These are phyloP conservation scores for Dendrolimus punctatus DNA, from an alignment of 1,140 invertebrate genomes.

Conservation along the genomic window DNA sequence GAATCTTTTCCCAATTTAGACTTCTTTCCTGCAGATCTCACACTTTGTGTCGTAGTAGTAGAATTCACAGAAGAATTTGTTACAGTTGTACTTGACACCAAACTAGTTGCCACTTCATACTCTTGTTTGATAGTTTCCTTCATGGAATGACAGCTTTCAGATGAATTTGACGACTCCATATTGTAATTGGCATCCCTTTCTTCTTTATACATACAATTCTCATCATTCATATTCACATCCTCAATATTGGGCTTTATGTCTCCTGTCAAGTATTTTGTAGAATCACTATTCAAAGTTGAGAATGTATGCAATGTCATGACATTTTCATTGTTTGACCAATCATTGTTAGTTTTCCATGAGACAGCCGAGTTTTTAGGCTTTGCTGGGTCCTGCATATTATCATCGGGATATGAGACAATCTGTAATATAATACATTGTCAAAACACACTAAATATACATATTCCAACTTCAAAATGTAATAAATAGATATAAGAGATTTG, in stretches of 20 bases:
- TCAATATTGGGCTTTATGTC: constrained; percentile 64
- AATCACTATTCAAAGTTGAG: constrained; percentile 46
- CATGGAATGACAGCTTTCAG: constrained; percentile 63
- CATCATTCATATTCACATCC: constrained; percentile 57
- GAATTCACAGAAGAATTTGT: constrained; percentile 44
- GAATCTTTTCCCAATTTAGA: constrained; percentile 57
- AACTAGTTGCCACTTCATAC: constrained; percentile 31
- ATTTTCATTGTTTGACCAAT: constrained; percentile 56
- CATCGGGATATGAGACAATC: constrained; percentile 63
- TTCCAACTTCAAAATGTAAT: too few species aligned
- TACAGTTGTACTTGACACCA: constrained; percentile 43
- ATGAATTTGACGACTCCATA: constrained; percentile 66
- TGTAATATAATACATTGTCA: constrained; percentile 21
- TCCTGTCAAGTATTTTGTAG: constrained; percentile 56
- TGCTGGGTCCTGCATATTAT: constrained; percentile 52
- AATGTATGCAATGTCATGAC: constrained; percentile 50
- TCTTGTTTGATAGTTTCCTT: constrained; percentile 57
- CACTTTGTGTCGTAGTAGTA: constrained; percentile 35
- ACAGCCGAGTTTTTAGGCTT: constrained; percentile 61
- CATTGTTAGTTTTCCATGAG: constrained; percentile 55
- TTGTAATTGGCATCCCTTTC: constrained; percentile 63
- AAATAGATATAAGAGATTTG: too few species aligned
- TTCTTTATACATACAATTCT: constrained; percentile 59
- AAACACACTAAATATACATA: background rate
- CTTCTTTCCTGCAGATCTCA: constrained; percentile 43